Conservation (phyloP, 2,113 vertebrate species). For the Mesitornis unicolor region DNA sequence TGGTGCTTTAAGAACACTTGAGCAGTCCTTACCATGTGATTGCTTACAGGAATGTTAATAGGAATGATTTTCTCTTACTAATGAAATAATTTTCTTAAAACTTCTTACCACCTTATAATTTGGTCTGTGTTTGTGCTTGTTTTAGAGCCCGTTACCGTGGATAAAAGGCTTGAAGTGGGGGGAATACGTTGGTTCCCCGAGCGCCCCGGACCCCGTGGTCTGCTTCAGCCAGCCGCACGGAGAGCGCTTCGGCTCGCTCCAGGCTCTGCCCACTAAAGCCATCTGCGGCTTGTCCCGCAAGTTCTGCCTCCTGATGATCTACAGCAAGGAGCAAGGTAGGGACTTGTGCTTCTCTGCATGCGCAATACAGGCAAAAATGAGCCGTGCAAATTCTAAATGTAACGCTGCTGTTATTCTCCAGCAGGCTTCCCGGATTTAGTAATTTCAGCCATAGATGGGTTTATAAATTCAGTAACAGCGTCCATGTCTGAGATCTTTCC, state of each 20-base stretch:
- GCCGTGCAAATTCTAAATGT: neutral
- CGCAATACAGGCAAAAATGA: neutral
- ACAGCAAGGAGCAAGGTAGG: constrained; percentile 98
- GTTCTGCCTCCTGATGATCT: constrained; percentile 99
- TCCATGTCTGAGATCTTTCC: neutral
- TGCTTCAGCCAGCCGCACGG: constrained; percentile 97
- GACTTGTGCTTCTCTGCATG: neutral
- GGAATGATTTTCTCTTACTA: neutral
- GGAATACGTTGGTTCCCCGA: constrained; percentile 96
- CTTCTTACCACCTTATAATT: neutral
- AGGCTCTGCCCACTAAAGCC: constrained; percentile 92
- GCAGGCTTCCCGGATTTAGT: neutral
- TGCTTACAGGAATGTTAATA: neutral
- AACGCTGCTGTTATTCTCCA: neutral
- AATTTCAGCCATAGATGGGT: neutral
- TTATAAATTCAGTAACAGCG: neutral
- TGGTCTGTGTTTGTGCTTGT: neutral
- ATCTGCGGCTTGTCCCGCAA: constrained; percentile 92
- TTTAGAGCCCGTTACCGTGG: constrained; percentile 93
- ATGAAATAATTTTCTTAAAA: neutral
- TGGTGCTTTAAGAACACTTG: neutral
- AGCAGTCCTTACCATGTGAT: neutral
- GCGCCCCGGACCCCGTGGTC: constrained; percentile 90
- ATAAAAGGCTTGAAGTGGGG: constrained; percentile 98
- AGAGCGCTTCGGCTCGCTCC: constrained; percentile 90